Evolutionary conservation across 2,888 invertebrate genomes (phyloP), one percentile per base, ranked within the genome.

Genomic region (Danaus chrysippus): DNA sequence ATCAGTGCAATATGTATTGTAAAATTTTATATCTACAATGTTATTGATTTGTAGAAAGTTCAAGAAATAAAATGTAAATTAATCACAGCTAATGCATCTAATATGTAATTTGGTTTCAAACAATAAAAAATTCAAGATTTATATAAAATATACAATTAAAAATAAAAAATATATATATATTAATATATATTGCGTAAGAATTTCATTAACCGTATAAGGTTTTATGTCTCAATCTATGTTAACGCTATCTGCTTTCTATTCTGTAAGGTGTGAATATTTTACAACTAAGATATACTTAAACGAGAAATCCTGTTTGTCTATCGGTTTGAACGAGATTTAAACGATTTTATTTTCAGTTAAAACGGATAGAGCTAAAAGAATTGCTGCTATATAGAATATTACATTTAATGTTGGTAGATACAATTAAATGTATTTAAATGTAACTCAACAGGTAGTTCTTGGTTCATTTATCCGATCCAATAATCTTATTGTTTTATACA

Each of bases 261-360:
- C 66, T 64, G 62, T 53, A 61, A 12, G 58, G 58, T 58, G 62
- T 58, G 67, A 61, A 68, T 68, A 68, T 66, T 68, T 66, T 68
- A 68, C 54, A 61, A 66, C 58, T 62, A 15, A 23, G 68, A 66
- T 68, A 68, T 64, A 64, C 64, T 62, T 68, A 64, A 68, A 66
- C 68, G 66, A 68, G 62, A 63, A 64, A 64, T 55, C 68, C 66
- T 66, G 68, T 66, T 66, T 61, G 64, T 66, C 66, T 65, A 68
- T 68, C 68, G 62, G 56, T 58, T 41, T 42, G 59, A 10, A 11
- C 11, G 43, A 43, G 54, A 62, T 58, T 62, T 58, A 64, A 64
- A 64, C 60, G 62, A 62, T 58, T 62, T 65, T 61, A 67, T 42
- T 56, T 8, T 34, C 2, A 34, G 23, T 34, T 34, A 34, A 34